Evolutionary conservation across 2,797 vertebrate species (phyloP), one percentile per base, ranked within the genome.

Genomic region (Botia almorhae): DNA sequence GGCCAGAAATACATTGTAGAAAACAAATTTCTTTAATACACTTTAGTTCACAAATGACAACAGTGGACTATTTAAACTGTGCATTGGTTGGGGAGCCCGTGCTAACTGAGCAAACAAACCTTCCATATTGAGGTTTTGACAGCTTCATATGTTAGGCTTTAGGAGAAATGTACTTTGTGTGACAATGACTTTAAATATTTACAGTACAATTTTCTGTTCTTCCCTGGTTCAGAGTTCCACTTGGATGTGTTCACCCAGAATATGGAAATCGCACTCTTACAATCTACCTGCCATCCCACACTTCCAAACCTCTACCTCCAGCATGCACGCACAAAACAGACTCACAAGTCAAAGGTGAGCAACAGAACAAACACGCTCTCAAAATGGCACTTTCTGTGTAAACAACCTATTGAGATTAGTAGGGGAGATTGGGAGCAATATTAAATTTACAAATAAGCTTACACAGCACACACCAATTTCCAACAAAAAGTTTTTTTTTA

Each of bases 171-270:
- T 12, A 4, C 5, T 61, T 61, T 7, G 4, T 61, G 26, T 26
- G 21, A 23, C 21, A 60, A 16, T 29, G 0, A 61, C 6, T 1
- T 29, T 2, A 21, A 23, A 21, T 68, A 21, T 64, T 26, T 67
- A 65, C 39, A 33, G 16, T 36, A 12, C 2, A 63, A 6, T 8
- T 10, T 58, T 33, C 4, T 61, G 12, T 61, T 72, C 68, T 19
- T 55, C 14, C 29, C 29, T 12, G 51, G 1, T 36, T 65, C 39
- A 93, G 92, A 19, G 51, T 92, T 68, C 89, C 87, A 21, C 64
- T 93, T 46, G 80, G 87, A 56, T 94, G 92, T 81, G 90, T 88
- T 70, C 91, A 92, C 19, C 87, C 72, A 23, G 74, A 88, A 60
- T 93, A 89, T 71, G 90, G 90, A 70, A 89, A 84, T 0, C 76